Evolutionary conservation across 2,888 invertebrate genomes (phyloP).

Genomic region (Drosophila flavopinicola): DNA sequence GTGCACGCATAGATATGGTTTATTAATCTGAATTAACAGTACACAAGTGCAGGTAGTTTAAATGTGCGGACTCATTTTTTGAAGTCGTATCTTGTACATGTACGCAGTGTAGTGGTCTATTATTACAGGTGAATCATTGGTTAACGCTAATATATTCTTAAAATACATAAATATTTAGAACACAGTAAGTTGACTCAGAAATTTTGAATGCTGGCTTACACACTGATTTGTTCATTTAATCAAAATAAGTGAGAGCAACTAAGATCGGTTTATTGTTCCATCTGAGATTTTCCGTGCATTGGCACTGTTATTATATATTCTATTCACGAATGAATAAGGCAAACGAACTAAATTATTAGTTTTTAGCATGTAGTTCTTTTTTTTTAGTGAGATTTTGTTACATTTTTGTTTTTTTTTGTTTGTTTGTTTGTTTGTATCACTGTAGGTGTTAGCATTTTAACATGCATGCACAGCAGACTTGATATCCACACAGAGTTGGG

Average conservation of each 20-base stretch:
- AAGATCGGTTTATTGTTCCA: slow-evolving; percentile 35
- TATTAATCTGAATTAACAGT: slow-evolving; percentile 20
- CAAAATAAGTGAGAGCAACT: slow-evolving; percentile 26
- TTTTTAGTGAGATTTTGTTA: slow-evolving; percentile 10
- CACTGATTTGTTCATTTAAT: slow-evolving; percentile 7
- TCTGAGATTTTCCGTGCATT: slow-evolving; percentile 55
- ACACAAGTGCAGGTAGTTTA: slow-evolving; percentile 2
- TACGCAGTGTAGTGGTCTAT: slow-evolving; percentile 24
- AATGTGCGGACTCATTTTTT: slow-evolving; percentile 21
- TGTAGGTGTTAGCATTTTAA: slow-evolving; percentile 14
- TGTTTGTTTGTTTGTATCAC: slow-evolving; percentile 28
- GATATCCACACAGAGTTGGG: not conserved
- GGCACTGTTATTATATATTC: slow-evolving; percentile 42
- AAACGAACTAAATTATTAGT: slow-evolving; percentile 23
- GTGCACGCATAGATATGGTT: slow-evolving; percentile 19
- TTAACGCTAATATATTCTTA: slow-evolving; percentile 14
- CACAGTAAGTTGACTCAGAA: slow-evolving; percentile 31
- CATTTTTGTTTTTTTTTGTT: slow-evolving; percentile 7
- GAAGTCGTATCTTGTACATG: slow-evolving; percentile 31
- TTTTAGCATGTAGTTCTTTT: slow-evolving; percentile 9
- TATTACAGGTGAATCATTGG: slow-evolving; percentile 28
- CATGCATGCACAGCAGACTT: slow-evolving; percentile 9
- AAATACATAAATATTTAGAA: slow-evolving; percentile 32
- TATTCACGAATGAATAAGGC: slow-evolving; percentile 35
- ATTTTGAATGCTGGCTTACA: slow-evolving; percentile 24